phyloP scores from a whole-genome alignment of 2,888 invertebrate genomes.

The Limnephilus rhombicus region DNA sequence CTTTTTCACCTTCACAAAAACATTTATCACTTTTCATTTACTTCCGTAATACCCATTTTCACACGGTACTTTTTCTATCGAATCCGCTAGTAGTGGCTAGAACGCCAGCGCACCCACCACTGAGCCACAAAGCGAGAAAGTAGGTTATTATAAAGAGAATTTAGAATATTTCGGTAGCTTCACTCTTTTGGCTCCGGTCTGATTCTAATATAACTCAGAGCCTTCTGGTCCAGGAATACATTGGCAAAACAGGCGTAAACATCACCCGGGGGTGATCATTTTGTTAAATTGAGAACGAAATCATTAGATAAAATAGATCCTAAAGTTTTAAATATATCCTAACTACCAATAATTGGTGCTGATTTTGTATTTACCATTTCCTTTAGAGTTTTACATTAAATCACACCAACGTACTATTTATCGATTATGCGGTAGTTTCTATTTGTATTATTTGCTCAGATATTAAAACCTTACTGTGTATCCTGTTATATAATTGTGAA shows the following conservation, averaged over 20 bases:
- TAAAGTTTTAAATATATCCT: no score
- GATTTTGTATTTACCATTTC: no score
- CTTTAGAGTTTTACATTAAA: no score
- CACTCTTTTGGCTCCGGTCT: constrained; percentile 56
- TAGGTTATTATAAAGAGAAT: not conserved
- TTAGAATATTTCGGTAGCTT: constrained; percentile 39
- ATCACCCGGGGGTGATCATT: not conserved
- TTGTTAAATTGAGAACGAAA: not conserved
- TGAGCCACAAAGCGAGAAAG: not conserved
- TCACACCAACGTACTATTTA: no score
- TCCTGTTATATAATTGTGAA: no score
- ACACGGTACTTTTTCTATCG: not conserved
- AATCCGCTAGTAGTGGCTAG: not conserved
- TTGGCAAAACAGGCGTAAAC: constrained; percentile 3
- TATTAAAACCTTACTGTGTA: no score
- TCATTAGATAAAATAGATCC: not conserved
- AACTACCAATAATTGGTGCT: no score
- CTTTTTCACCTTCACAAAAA: not conserved
- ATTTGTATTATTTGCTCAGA: no score
- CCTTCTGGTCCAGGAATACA: not conserved
- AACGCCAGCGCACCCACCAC: not conserved
- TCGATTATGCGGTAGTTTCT: no score
- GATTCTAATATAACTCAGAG: not conserved
- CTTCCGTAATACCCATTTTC: not conserved
- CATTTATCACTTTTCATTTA: not conserved